A percentile compares a stretch with the other conserved stretches of the same genome.
phyloP scores from a whole-genome alignment of 2,113 vertebrate species.

The Pelobates fuscus region DNA sequence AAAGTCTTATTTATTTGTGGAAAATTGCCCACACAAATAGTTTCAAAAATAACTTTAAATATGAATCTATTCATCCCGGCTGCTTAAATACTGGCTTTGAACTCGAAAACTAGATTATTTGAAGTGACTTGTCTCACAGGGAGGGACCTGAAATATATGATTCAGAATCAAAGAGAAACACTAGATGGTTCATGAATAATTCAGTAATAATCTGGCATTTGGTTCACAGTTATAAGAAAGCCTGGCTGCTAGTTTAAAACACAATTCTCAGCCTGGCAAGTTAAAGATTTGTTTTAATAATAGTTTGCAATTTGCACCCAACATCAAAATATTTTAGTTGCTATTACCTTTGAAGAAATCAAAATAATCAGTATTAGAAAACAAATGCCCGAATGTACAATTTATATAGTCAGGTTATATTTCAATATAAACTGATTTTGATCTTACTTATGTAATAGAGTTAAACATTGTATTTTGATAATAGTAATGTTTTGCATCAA shows the following conservation, averaged over 20 bases:
- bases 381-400: too few relatives aligned
- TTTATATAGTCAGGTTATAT: too few relatives aligned
- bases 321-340: not conserved
- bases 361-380: not conserved
- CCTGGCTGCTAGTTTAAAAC: conserved; percentile 22
- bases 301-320: conserved; percentile 3
- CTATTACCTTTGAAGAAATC: too few relatives aligned
- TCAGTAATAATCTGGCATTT: conserved; percentile 45
- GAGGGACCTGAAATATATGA: conserved; percentile 51
- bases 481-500: too few relatives aligned
- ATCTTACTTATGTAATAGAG: too few relatives aligned
- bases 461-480: too few relatives aligned
- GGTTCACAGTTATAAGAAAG: conserved; percentile 20
- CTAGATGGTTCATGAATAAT: conserved; percentile 44
- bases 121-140: conserved; percentile 50
- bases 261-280: conserved; percentile 27
- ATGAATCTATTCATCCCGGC: conserved; percentile 32
- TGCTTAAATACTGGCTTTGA: conserved; percentile 58
- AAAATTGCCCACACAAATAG: conserved; percentile 30
- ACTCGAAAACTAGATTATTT: conserved; percentile 50
- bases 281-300: conserved; percentile 18
- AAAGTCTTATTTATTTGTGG: conserved; percentile 34
- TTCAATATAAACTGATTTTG: too few relatives aligned
- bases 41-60: conserved; percentile 46
- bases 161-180: conserved; percentile 51